phyloP scores from a whole-genome alignment of 1,140 invertebrate genomes.

The Hesperophylax magnus region DNA sequence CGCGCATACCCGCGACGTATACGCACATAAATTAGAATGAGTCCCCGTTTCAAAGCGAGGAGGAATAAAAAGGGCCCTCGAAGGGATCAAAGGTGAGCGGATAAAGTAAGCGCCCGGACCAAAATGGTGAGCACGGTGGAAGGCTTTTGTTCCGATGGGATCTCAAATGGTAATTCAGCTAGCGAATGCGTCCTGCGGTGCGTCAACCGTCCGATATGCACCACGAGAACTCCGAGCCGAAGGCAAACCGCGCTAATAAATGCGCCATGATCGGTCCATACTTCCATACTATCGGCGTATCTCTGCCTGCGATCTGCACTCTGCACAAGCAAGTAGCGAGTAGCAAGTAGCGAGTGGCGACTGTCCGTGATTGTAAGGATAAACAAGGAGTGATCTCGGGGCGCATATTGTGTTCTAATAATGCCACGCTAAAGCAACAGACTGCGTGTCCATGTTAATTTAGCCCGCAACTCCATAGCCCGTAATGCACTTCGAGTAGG shows the following conservation, averaged over 20 bases:
- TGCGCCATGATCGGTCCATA: constrained; percentile 11
- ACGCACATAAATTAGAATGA: constrained; percentile 48
- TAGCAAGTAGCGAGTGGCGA: background rate
- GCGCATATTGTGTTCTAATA: constrained; percentile 35
- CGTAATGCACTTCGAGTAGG: background rate
- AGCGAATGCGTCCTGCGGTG: constrained; percentile 42
- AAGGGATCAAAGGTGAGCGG: constrained; percentile 52
- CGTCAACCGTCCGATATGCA: constrained; percentile 38
- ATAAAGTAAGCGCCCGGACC: constrained; percentile 43
- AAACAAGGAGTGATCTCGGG: constrained; percentile 36
- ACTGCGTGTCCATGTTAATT: constrained; percentile 27
- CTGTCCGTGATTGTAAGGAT: constrained; percentile 35
- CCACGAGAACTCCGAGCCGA: constrained; percentile 9
- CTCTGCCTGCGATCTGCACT: constrained; percentile 26
- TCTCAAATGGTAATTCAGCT: constrained; percentile 44
- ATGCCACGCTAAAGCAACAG: constrained; percentile 12
- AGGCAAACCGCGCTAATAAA: constrained; percentile 31
- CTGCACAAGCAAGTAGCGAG: no score
- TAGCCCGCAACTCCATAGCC: background rate
- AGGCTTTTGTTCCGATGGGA: constrained; percentile 48
- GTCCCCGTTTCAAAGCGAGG: constrained; percentile 39
- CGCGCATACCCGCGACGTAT: constrained; percentile 36
- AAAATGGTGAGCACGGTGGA: constrained; percentile 39
- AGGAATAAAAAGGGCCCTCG: constrained; percentile 30
- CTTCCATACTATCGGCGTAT: background rate